Percentiles rank a stretch among this genome's conserved stretches.
These are phyloP conservation scores for Melopsittacus undulatus DNA, from an alignment of 2,797 vertebrate species.

Conservation along the genomic window DNA sequence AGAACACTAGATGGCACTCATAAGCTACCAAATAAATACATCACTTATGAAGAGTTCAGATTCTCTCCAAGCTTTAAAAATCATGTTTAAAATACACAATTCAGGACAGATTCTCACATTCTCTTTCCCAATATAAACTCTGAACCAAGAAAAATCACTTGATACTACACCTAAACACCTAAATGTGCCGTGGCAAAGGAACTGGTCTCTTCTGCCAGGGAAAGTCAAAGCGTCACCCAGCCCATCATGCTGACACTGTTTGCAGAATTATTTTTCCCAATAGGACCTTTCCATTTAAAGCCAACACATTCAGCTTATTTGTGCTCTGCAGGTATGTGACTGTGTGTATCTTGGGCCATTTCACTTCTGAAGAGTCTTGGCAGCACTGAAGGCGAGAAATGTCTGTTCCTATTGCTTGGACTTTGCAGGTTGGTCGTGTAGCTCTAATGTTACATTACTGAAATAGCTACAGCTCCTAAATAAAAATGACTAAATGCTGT, in stretches of 20 bases:
- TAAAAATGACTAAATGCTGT: constrained; percentile 17
- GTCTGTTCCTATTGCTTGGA: neutral
- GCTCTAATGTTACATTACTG: neutral
- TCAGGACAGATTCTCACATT: constrained; percentile 2
- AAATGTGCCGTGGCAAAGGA: neutral
- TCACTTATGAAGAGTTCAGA: neutral
- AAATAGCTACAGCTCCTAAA: constrained; percentile 22
- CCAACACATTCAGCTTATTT: neutral
- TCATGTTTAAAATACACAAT: neutral
- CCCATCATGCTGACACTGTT: neutral
- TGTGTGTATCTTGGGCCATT: neutral
- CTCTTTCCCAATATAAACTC: constrained; percentile 32
- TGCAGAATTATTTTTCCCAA: constrained; percentile 36
- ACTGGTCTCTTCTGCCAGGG: neutral
- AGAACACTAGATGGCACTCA: constrained; percentile 75
- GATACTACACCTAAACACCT: neutral
- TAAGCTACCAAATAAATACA: constrained; percentile 32
- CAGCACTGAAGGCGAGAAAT: neutral
- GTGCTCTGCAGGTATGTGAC: neutral
- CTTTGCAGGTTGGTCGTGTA: neutral
- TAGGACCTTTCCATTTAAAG: neutral
- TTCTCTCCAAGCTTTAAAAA: constrained; percentile 34
- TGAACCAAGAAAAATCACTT: neutral
- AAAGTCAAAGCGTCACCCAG: constrained; percentile 7
- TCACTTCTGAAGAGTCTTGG: constrained; percentile 12